Evolutionary conservation across 2,888 invertebrate species (phyloP).

Genomic region (Machimus atricapillus): DNA sequence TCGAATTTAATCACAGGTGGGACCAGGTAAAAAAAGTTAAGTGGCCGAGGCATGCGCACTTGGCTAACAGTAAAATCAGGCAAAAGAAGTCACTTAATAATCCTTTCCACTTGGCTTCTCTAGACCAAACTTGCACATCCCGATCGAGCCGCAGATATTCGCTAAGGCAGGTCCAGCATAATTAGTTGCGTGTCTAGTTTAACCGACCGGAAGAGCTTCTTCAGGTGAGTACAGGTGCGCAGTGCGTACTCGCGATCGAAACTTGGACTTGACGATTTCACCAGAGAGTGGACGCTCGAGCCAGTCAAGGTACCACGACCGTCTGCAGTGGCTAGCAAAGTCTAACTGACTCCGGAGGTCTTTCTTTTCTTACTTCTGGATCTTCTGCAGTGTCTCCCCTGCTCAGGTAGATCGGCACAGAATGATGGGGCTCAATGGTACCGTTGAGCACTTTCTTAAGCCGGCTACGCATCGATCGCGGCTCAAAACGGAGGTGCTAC

Average conservation of each 20-base stretch:
- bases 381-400: constrained; percentile 36
- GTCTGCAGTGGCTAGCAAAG: constrained; percentile 51
- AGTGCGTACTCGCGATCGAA: neutral
- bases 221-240: neutral
- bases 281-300: neutral
- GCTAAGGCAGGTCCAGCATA: neutral
- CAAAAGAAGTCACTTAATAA: constrained; percentile 46
- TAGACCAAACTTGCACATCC: neutral
- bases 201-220: neutral
- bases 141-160: neutral
- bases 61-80: constrained; percentile 46
- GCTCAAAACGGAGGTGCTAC: neutral
- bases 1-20: constrained; percentile 8
- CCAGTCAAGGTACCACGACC: constrained; percentile 45
- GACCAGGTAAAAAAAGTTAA: neutral
- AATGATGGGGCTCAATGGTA: constrained; percentile 15
- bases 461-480: constrained; percentile 2
- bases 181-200: neutral
- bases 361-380: constrained; percentile 45
- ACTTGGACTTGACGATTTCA: constrained; percentile 14
- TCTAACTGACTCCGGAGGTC: constrained; percentile 48
- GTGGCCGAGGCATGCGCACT: constrained; percentile 10
- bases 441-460: constrained; percentile 23
- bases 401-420: neutral
- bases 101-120: constrained; percentile 10